phyloP scores from a whole-genome alignment of 2,888 invertebrate species.

The Acrocyrtus sp. region DNA sequence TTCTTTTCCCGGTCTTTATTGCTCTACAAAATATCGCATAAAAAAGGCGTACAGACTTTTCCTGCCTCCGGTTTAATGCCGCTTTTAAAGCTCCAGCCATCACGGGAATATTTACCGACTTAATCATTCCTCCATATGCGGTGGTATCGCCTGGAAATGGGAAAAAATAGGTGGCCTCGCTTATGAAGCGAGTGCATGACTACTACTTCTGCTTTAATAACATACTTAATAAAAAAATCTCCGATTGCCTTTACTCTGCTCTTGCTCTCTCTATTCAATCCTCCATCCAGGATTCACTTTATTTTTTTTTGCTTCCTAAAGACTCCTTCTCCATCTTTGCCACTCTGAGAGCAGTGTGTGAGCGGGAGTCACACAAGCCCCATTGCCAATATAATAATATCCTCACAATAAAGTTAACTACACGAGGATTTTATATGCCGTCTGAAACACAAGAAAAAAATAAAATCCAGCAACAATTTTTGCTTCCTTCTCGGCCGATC shows the following conservation, averaged over 20 bases:
- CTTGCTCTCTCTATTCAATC: too few species aligned
- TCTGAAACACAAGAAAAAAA: too few species aligned
- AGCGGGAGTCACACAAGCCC: too few species aligned
- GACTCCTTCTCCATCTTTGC: too few species aligned
- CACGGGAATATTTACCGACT: background rate
- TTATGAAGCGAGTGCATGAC: background rate
- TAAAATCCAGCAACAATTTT: background rate
- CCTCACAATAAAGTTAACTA: background rate
- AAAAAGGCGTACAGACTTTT: too few species aligned
- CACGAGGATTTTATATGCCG: background rate
- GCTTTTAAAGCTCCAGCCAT: background rate
- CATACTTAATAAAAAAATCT: slow-evolving; percentile 13
- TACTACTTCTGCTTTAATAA: slow-evolving; percentile 13
- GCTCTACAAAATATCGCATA: too few species aligned
- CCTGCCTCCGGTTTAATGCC: too few species aligned
- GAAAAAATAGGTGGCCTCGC: background rate
- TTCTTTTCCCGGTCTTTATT: too few species aligned
- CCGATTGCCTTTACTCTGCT: slow-evolving; percentile 5
- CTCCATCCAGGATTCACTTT: too few species aligned
- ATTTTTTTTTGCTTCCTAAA: too few species aligned
- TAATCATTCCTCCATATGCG: background rate
- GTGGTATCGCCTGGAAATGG: background rate
- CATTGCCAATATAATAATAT: background rate
- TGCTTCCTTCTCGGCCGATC: background rate
- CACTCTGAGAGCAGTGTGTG: too few species aligned